Percentiles rank a stretch among this genome's conserved stretches.
Evolutionary conservation across 2,888 invertebrate genomes (phyloP).

Genomic region (Acanthopleura granulata): DNA sequence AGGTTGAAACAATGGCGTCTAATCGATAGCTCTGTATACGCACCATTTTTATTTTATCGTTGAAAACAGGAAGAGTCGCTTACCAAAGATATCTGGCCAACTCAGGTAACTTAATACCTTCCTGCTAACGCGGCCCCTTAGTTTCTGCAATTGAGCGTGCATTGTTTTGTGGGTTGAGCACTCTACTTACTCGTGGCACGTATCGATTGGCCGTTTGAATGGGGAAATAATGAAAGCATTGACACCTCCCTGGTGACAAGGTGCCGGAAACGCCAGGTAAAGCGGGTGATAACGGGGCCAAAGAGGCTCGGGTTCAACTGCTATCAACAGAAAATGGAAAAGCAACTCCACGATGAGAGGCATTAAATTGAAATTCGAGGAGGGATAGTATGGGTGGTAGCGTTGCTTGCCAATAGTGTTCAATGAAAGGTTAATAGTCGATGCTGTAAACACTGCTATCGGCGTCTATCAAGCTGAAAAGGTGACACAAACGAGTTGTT

Average conservation of each 20-base stretch:
- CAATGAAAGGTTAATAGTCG: not conserved
- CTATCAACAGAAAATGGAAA: constrained; percentile 9
- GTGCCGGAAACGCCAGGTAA: constrained; percentile 11
- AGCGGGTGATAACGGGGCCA: not conserved
- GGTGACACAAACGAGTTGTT: constrained; percentile 5
- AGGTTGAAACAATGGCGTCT: too few relatives aligned
- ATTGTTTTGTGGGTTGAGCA: constrained; percentile 9
- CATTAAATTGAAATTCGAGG: constrained; percentile 12
- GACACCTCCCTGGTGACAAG: not conserved
- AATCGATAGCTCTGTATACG: too few relatives aligned
- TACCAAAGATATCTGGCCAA: constrained; percentile 6
- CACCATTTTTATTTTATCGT: not conserved
- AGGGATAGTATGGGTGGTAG: not conserved
- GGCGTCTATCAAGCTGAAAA: not conserved
- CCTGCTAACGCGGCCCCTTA: not conserved
- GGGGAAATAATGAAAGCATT: constrained; percentile 2
- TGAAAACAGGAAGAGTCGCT: not conserved
- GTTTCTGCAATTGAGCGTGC: not conserved
- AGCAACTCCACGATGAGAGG: not conserved
- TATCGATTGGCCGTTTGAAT: constrained; percentile 8
- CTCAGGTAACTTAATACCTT: not conserved
- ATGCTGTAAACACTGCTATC: not conserved
- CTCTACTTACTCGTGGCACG: constrained; percentile 11
- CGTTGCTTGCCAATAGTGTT: not conserved
- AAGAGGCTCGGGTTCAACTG: constrained; percentile 1